These are phyloP conservation scores for Indicator indicator DNA, from an alignment of 2,113 vertebrate genomes.

Conservation along the genomic window DNA sequence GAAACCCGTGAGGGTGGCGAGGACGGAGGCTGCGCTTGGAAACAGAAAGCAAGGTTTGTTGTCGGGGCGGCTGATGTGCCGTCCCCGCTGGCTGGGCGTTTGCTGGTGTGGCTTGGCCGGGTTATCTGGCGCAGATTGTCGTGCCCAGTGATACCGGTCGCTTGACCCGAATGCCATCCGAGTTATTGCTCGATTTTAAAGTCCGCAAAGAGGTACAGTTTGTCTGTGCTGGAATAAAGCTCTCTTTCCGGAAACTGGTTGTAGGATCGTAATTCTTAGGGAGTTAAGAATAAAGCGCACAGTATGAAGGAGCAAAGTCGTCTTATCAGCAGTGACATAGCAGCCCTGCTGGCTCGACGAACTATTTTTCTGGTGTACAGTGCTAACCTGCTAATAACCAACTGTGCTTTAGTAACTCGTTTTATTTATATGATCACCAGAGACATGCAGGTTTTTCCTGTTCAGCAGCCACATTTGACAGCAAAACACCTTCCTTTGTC, in stretches of 20 bases:
- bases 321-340: background rate
- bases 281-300: accelerated
- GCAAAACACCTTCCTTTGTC: background rate
- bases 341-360: accelerated
- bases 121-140: background rate
- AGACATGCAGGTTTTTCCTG: background rate
- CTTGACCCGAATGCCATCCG: background rate
- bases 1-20: background rate
- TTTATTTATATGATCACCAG: background rate
- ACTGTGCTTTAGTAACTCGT: accelerated
- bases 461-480: background rate
- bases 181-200: background rate
- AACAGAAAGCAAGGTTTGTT: accelerated
- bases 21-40: background rate
- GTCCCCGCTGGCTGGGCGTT: background rate
- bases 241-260: accelerated
- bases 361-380: accelerated
- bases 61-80: background rate
- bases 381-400: accelerated
- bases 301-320: accelerated
- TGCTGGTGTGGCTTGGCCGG: background rate
- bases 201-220: accelerated
- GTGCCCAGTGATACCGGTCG: no score
- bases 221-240: background rate
- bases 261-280: background rate